phyloP scores from a whole-genome alignment of 2,113 vertebrate genomes.

The Pongo pygmaeus region DNA sequence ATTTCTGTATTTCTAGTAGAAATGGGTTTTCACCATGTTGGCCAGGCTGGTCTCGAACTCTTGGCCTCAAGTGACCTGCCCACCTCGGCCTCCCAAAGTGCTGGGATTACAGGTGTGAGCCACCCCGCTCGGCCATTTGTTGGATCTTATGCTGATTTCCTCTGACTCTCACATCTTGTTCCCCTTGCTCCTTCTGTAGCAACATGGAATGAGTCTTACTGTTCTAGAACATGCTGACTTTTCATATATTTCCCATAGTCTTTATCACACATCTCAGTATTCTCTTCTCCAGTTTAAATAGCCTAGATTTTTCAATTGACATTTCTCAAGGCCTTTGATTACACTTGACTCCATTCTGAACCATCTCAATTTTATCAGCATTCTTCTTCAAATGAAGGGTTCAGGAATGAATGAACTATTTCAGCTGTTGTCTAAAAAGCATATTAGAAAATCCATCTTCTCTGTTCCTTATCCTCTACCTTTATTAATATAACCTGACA shows the following conservation, averaged over 20 bases:
- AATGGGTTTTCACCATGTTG: no score
- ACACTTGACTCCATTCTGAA: neutral
- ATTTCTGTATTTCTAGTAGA: no score
- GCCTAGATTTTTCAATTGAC: neutral
- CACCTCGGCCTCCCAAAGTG: no score
- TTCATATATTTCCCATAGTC: neutral
- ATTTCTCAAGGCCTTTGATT: neutral
- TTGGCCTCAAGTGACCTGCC: no score
- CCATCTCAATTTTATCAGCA: neutral
- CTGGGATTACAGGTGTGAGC: no score
- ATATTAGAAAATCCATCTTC: neutral
- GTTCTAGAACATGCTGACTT: neutral
- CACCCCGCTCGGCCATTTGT: neutral
- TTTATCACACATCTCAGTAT: no score
- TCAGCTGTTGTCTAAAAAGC: neutral
- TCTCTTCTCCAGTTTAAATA: neutral
- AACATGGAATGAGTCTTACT: rapidly evolving
- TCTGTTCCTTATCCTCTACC: neutral
- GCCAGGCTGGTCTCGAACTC: no score
- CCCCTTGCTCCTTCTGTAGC: neutral
- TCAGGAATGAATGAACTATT: neutral
- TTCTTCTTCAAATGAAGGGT: neutral
- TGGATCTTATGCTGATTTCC: neutral
- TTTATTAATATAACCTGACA: neutral
- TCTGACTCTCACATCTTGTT: neutral